These are phyloP conservation scores for Anguilla marmorata DNA, from an alignment of 2,797 vertebrate species.

Conservation along the genomic window DNA sequence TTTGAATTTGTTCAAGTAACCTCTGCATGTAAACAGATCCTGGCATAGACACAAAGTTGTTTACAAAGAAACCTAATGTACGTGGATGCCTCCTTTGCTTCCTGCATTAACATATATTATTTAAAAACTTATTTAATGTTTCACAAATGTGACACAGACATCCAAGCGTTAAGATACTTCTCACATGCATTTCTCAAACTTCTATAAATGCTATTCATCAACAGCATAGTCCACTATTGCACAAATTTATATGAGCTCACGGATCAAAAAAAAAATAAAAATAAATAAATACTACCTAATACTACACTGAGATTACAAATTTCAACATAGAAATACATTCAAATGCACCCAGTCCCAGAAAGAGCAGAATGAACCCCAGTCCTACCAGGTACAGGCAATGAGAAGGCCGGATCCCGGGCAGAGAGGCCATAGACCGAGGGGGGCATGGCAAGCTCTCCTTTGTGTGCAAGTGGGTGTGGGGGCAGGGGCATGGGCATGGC, in stretches of 20 bases:
- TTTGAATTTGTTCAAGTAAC: background rate
- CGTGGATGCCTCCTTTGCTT: too few relatives aligned
- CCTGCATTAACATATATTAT: background rate
- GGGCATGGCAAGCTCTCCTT: slow-evolving; percentile 38
- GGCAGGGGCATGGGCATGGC: slow-evolving; percentile 18
- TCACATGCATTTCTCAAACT: too few relatives aligned
- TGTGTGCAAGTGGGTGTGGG: background rate
- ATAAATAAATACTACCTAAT: background rate
- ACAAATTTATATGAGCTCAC: too few relatives aligned
- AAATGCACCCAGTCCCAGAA: background rate
- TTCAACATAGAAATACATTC: background rate
- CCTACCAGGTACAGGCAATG: background rate
- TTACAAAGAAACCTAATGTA: background rate
- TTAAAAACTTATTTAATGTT: background rate
- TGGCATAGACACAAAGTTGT: background rate
- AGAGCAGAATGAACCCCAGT: background rate
- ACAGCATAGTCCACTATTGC: too few relatives aligned
- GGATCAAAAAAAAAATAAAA: background rate
- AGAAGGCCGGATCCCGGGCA: slow-evolving; percentile 34
- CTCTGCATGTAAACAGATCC: background rate
- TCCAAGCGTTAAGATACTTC: too few relatives aligned
- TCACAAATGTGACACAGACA: too few relatives aligned
- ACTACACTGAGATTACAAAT: background rate
- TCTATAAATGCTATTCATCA: too few relatives aligned
- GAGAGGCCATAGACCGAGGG: slow-evolving; percentile 35